phyloP scores from a whole-genome alignment of 2,888 invertebrate genomes.

The Calameuta filiformis region DNA sequence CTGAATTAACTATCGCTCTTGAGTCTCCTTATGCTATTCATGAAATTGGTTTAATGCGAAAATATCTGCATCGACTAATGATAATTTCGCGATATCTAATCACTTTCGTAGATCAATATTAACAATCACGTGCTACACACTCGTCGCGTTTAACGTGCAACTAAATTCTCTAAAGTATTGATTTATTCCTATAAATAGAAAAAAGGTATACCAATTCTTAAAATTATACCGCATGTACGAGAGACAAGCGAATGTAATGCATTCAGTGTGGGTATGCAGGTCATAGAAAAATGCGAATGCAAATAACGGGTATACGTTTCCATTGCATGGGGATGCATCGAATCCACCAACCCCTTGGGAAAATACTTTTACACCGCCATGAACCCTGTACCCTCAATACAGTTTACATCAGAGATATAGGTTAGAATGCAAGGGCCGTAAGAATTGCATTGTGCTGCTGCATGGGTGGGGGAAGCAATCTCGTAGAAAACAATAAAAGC shows the following conservation, averaged over 20 bases:
- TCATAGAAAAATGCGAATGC: too few species aligned
- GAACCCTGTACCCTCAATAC: constrained; percentile 31
- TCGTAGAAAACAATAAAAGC: constrained; percentile 44
- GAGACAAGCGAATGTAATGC: too few species aligned
- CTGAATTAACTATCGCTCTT: not conserved
- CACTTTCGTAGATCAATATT: not conserved
- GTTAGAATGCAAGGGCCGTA: constrained; percentile 2
- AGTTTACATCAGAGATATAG: constrained; percentile 26
- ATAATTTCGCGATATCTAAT: not conserved
- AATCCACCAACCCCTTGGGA: constrained; percentile 3
- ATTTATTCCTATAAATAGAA: not conserved
- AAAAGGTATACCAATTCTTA: too few species aligned
- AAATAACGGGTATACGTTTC: not conserved
- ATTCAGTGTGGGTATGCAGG: too few species aligned
- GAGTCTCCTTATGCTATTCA: not conserved
- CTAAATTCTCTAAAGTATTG: too few species aligned
- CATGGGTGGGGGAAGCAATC: constrained; percentile 40
- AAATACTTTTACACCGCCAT: constrained; percentile 35
- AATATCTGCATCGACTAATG: not conserved
- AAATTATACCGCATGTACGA: too few species aligned
- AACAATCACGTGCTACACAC: not conserved
- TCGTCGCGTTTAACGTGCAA: not conserved
- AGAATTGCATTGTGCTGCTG: constrained; percentile 24
- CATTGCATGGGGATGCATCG: not conserved
- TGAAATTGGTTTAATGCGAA: not conserved